Conservation (phyloP, 1,140 invertebrate species). For the Harlomillsia oculata region DNA sequence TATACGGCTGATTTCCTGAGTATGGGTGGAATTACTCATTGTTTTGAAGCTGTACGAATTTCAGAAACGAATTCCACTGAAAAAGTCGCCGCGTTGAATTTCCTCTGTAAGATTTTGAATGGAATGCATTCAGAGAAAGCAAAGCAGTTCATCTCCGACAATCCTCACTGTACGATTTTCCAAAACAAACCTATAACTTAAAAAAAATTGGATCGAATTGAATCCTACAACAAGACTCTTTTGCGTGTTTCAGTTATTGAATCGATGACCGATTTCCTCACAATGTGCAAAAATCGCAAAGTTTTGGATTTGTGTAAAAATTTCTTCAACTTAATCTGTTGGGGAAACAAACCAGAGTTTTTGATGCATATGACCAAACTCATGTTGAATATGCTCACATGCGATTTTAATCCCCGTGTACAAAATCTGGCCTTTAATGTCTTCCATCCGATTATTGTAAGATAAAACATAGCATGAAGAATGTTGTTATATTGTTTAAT, state of each 20-base stretch:
- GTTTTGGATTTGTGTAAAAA: slow-evolving; percentile 8
- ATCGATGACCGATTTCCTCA: slow-evolving; percentile 21
- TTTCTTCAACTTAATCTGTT: slow-evolving; percentile 17
- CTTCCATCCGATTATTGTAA: slow-evolving; percentile 17
- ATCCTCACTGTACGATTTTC: slow-evolving; percentile 10
- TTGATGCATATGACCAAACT: slow-evolving; percentile 18
- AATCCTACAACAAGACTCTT: neutral
- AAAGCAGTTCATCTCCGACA: slow-evolving; percentile 22
- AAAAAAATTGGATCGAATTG: neutral
- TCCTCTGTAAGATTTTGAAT: slow-evolving; percentile 15
- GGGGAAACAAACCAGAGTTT: slow-evolving; percentile 15
- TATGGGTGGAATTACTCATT: slow-evolving; percentile 12
- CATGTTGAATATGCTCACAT: slow-evolving; percentile 24
- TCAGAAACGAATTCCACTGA: slow-evolving; percentile 18
- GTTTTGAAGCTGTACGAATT: slow-evolving; percentile 21
- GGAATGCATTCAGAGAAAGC: slow-evolving; percentile 9
- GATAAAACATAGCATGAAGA: too few relatives aligned
- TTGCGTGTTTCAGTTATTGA: slow-evolving; percentile 15
- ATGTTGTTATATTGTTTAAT: too few relatives aligned
- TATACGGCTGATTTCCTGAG: slow-evolving; percentile 15
- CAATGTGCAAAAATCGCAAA: slow-evolving; percentile 25
- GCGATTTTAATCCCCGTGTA: slow-evolving; percentile 28
- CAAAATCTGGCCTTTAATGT: slow-evolving; percentile 22
- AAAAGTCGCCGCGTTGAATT: slow-evolving; percentile 18
- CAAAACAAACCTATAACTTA: neutral